Evolutionary conservation across 2,113 vertebrate species (phyloP).

Genomic region (Rhabdomys dilectus): DNA sequence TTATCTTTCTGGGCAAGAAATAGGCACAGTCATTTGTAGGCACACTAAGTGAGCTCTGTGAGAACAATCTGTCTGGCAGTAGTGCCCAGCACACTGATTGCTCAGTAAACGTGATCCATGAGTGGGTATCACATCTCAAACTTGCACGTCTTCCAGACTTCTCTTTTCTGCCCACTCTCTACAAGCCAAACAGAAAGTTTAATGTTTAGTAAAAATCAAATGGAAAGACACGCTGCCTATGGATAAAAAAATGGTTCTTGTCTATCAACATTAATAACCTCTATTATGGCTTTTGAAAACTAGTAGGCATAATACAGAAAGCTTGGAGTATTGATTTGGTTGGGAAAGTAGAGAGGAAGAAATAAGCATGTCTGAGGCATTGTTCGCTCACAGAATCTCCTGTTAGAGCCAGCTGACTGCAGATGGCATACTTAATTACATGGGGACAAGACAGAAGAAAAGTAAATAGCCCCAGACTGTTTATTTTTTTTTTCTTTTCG

Average conservation of each 20-base stretch:
- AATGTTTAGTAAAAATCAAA: not conserved
- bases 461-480: not conserved
- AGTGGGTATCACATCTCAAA: not conserved
- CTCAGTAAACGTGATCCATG: not conserved
- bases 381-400: not conserved
- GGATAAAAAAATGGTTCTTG: not conserved
- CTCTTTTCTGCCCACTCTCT: not conserved
- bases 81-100: not conserved
- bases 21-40: not conserved
- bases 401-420: not conserved
- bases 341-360: conserved; percentile 37
- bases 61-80: not conserved
- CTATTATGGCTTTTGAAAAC: not conserved
- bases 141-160: not conserved
- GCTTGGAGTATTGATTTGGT: not conserved
- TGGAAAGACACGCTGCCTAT: not conserved
- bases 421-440: conserved; percentile 11
- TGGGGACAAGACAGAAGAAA: not conserved
- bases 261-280: not conserved
- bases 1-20: not conserved
- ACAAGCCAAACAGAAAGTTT: not conserved
- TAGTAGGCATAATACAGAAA: not conserved
- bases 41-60: not conserved
- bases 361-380: not conserved
- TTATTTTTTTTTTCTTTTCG: conserved; percentile 7